Evolutionary conservation across 2,113 vertebrate genomes (phyloP).

Genomic region (Channa maculata): DNA sequence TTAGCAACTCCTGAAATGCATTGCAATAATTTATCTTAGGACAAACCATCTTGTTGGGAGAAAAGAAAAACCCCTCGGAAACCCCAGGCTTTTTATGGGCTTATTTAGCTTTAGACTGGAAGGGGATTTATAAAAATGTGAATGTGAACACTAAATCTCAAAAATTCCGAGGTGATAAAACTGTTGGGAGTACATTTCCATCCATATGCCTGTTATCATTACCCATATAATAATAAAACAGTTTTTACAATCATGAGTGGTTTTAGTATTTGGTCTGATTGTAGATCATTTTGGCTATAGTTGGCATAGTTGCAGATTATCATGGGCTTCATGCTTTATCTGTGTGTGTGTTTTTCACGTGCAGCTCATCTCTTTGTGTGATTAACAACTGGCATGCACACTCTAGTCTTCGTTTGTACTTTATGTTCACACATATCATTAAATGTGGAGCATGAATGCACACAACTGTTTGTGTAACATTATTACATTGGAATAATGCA

Average conservation of each 20-base stretch:
- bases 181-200: not conserved
- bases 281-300: too few species aligned
- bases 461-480: not conserved
- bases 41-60: constrained; percentile 28
- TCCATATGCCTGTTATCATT: too few species aligned
- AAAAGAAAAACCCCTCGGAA: constrained; percentile 55
- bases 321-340: not conserved
- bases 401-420: not conserved
- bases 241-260: too few species aligned
- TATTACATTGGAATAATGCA: not conserved
- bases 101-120: constrained; percentile 14
- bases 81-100: not conserved
- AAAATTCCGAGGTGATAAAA: constrained; percentile 10
- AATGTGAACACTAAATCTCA: constrained; percentile 22
- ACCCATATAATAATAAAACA: too few species aligned
- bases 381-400: not conserved
- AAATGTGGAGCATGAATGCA: not conserved
- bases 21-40: constrained; percentile 27
- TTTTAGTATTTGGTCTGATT: too few species aligned
- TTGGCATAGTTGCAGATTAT: too few species aligned
- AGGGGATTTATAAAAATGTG: constrained; percentile 14
- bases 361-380: too few species aligned
- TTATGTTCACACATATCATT: not conserved
- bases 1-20: constrained; percentile 26
- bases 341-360: not conserved